Percentiles rank a stretch among this genome's conserved stretches.
These are phyloP conservation scores for Pseudochaenichthys georgianus DNA, from an alignment of 2,797 vertebrate species.

Conservation along the genomic window DNA sequence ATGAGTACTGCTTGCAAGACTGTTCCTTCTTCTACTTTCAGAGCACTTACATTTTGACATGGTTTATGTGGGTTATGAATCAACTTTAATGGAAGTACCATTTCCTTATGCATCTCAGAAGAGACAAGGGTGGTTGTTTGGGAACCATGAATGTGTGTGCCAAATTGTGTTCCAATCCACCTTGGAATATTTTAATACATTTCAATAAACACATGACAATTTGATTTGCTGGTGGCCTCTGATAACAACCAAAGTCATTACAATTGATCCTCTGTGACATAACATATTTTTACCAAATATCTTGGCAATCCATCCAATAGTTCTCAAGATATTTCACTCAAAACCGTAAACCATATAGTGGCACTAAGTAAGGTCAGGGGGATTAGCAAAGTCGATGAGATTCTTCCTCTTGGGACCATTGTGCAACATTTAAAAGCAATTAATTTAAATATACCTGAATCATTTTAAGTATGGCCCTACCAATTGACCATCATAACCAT, in stretches of 20 bases:
- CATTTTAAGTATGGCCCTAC: background rate
- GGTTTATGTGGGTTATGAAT: constrained; percentile 19
- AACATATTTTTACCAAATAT: background rate
- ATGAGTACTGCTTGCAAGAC: background rate
- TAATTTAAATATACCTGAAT: background rate
- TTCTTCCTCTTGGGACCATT: background rate
- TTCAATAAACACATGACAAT: background rate
- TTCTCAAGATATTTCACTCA: background rate
- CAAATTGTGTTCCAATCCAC: constrained; percentile 14
- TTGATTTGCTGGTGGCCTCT: background rate
- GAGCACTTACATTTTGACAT: constrained; percentile 9
- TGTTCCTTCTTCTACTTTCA: background rate
- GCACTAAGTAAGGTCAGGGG: background rate
- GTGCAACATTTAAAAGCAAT: background rate
- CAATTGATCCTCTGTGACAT: background rate
- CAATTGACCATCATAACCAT: background rate
- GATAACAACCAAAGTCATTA: background rate
- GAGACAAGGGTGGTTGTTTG: constrained; percentile 11
- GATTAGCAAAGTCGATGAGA: background rate
- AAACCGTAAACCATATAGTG: background rate
- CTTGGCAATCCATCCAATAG: background rate
- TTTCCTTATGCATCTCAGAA: constrained; percentile 25
- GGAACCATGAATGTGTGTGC: constrained; percentile 19
- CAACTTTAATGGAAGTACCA: constrained; percentile 28
- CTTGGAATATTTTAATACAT: background rate